A percentile compares a stretch with the other conserved stretches of the same genome.
Evolutionary conservation across 1,140 invertebrate genomes (phyloP).

Genomic region (Papilio dardanus): DNA sequence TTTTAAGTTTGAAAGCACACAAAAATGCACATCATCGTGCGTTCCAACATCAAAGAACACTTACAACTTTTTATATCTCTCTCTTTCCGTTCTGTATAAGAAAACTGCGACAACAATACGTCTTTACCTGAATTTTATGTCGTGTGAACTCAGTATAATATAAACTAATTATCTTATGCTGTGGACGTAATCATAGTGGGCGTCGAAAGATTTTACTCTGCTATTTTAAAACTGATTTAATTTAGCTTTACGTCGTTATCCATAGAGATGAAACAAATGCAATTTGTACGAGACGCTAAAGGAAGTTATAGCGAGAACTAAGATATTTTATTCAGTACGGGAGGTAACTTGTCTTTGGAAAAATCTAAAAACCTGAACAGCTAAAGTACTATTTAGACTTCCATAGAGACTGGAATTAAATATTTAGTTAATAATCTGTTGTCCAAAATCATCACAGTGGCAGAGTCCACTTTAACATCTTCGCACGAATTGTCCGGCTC

Average conservation of each 20-base stretch:
- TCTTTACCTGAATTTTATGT: neutral
- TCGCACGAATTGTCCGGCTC: too few relatives aligned
- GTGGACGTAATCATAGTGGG: too few relatives aligned
- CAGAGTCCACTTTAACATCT: too few relatives aligned
- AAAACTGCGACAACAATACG: neutral
- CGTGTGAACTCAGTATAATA: neutral
- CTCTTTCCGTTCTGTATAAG: neutral
- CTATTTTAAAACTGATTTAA: neutral
- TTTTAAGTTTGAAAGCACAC: neutral
- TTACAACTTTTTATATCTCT: neutral
- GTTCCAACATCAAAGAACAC: neutral
- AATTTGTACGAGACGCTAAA: conserved; percentile 8
- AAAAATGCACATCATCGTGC: too few relatives aligned
- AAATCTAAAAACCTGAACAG: neutral
- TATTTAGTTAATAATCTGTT: too few relatives aligned
- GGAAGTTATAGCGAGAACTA: neutral
- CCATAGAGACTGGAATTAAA: neutral
- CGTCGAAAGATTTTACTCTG: neutral
- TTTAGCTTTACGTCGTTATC: neutral
- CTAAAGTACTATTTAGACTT: neutral
- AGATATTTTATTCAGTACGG: neutral
- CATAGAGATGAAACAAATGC: neutral
- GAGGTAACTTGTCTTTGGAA: neutral
- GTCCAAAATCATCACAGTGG: too few relatives aligned
- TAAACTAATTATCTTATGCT: neutral